phyloP scores from a whole-genome alignment of 2,113 vertebrate species.

The Podilymbus podiceps region DNA sequence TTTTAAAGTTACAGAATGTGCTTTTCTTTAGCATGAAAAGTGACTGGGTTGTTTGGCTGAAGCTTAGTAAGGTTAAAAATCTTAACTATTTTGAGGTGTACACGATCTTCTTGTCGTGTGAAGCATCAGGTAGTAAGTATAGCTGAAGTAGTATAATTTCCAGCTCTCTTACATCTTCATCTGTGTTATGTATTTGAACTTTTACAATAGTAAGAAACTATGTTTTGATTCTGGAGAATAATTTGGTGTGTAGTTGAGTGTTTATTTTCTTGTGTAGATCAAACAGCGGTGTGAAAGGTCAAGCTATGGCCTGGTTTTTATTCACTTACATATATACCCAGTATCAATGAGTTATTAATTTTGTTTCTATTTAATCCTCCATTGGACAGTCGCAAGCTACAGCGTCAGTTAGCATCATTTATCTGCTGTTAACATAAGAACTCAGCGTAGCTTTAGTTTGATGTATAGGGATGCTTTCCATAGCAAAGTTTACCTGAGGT shows the following conservation, averaged over 20 bases:
- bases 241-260: neutral
- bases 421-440: neutral
- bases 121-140: neutral
- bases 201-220: neutral
- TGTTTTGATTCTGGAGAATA: neutral
- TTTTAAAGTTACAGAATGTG: neutral
- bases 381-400: neutral
- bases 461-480: neutral
- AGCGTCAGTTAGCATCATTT: neutral
- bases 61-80: neutral
- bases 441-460: neutral
- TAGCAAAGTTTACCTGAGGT: neutral
- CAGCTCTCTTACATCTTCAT: neutral
- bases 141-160: neutral
- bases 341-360: neutral
- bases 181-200: neutral
- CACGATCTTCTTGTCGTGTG: neutral
- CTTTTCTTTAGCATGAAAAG: neutral
- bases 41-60: neutral
- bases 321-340: neutral
- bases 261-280: neutral
- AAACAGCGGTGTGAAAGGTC: neutral
- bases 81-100: neutral
- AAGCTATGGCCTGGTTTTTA: neutral
- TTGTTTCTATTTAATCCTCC: neutral